These are phyloP conservation scores for Platysteira castanea DNA, from an alignment of 2,113 vertebrate genomes.

Conservation along the genomic window DNA sequence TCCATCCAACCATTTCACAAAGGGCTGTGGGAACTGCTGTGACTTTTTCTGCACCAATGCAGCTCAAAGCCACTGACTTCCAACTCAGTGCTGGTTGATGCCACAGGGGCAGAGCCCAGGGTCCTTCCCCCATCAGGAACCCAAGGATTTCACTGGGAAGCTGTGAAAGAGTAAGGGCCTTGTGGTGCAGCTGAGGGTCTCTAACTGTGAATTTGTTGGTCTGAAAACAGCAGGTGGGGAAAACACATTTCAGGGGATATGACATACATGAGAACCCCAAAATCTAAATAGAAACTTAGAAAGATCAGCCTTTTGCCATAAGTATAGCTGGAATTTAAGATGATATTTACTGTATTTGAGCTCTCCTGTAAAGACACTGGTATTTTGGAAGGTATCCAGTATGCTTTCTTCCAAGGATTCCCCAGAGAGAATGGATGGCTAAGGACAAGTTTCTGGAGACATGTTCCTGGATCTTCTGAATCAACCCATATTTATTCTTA, in stretches of 20 bases:
- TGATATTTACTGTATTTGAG: not conserved
- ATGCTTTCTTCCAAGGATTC: not conserved
- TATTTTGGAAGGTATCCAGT: not conserved
- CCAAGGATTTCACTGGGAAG: not conserved
- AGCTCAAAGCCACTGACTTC: not conserved
- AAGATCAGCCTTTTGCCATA: not conserved
- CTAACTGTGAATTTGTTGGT: not conserved
- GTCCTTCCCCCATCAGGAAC: not conserved
- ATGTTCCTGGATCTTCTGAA: not conserved
- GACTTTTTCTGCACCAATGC: not conserved
- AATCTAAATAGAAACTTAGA: not conserved
- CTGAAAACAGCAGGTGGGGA: not conserved
- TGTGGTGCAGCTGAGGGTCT: not conserved
- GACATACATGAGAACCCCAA: not conserved
- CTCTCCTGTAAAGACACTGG: not conserved
- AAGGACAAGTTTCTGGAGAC: not conserved
- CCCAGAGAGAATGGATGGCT: not conserved
- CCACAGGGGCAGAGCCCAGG: not conserved
- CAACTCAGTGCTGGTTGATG: not conserved
- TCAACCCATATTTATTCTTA: not conserved
- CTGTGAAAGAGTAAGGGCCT: not conserved
- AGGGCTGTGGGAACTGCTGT: not conserved
- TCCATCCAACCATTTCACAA: not conserved
- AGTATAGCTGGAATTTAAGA: not conserved
- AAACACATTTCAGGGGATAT: not conserved